Evolutionary conservation across 2,113 vertebrate genomes (phyloP).

Genomic region (Lasiurus cinereus): DNA sequence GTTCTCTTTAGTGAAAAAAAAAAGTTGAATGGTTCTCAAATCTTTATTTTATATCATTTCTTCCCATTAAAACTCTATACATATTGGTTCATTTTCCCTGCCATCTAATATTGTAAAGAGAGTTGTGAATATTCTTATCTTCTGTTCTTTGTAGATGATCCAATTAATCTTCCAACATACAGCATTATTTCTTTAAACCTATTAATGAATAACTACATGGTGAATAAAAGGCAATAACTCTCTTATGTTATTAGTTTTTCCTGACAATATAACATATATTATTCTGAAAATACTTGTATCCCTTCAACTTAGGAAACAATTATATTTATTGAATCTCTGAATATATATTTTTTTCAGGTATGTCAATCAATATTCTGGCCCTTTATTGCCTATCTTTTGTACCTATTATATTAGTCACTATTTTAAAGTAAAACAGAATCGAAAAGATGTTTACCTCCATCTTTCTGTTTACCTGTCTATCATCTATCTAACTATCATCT

Average conservation of each 20-base stretch:
- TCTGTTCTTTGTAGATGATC: neutral
- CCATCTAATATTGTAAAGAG: neutral
- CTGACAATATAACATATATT: neutral
- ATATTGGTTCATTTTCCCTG: neutral
- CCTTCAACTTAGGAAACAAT: neutral
- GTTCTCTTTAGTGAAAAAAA: neutral
- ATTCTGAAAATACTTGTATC: neutral
- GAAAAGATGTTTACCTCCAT: neutral
- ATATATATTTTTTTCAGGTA: neutral
- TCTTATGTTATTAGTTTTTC: neutral
- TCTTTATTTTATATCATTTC: constrained; percentile 8
- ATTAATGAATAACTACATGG: neutral
- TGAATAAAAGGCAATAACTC: neutral
- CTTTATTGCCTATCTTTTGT: neutral
- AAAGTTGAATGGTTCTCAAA: neutral
- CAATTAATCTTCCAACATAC: neutral
- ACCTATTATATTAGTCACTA: neutral
- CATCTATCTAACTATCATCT: neutral
- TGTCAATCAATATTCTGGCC: neutral
- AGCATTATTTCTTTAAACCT: neutral
- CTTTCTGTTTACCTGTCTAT: neutral
- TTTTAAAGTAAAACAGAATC: neutral
- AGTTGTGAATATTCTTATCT: neutral
- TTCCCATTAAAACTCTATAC: neutral
- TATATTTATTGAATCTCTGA: neutral